Percentiles rank a stretch among this genome's conserved stretches.
Conservation (phyloP, 2,113 vertebrate genomes). For the Rhea americana region DNA sequence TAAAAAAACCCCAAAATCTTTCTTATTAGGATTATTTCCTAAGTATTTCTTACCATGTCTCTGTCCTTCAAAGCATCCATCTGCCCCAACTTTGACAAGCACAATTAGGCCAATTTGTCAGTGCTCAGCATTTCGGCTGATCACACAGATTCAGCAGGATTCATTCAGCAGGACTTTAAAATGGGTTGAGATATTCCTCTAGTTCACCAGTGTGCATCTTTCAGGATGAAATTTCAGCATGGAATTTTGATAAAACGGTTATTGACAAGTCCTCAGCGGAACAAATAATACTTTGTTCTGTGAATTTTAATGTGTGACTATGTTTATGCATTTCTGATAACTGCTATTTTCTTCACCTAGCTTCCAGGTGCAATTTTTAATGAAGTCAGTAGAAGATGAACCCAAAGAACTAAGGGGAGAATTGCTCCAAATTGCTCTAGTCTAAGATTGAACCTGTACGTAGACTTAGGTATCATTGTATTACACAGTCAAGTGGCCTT, state of each 20-base stretch:
- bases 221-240: not conserved
- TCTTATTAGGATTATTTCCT: not conserved
- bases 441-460: not conserved
- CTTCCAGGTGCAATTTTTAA: not conserved
- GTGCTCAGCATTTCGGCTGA: not conserved
- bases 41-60: not conserved
- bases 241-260: not conserved
- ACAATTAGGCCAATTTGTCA: not conserved
- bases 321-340: not conserved
- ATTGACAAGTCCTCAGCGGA: not conserved
- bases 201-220: not conserved
- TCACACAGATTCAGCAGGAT: not conserved
- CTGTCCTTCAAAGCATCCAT: not conserved
- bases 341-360: not conserved
- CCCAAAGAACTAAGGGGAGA: not conserved
- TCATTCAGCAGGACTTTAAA: not conserved
- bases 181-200: not conserved
- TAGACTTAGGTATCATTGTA: not conserved
- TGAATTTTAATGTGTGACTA: not conserved
- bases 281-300: not conserved
- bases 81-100: not conserved
- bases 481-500: not conserved
- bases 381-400: not conserved
- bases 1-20: not conserved
- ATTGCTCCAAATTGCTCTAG: conserved; percentile 19